Base-by-base conservation (phyloP, 2,797 vertebrate species). In the Tapera naevia region DNA sequence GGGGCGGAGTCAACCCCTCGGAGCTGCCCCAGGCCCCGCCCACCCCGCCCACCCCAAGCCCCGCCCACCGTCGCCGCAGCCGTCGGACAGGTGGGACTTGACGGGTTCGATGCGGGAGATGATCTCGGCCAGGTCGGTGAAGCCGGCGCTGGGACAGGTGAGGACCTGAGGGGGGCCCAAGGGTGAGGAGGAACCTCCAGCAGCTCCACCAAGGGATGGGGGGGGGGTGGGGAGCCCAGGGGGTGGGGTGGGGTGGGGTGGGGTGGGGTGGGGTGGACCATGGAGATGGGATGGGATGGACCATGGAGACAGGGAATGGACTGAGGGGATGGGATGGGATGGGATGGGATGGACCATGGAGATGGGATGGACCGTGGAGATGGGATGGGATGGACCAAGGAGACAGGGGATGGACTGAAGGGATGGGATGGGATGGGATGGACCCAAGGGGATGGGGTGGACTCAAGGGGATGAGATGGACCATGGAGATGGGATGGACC, bases 41-140 rank as follows among this genome's bases (percentile, higher is more conserved):
- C 12, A 18, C 3, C 9, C 3, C 9, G 19, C 58, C 15, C 10
- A 27, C 6, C 27, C 33, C 24, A 13, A 24, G 30, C 28, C n/a
- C 23, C 19, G 45, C 96, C 98, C 97, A 99, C 99, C 99, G 17
- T 99, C 99, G 4, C 98, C 98, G 4, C 97, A 97, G 56, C 96
- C 96, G 0, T 98, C 97, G 0, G 98, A 98, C 11, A 98, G 90
- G n/a, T 98, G 99, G 96, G 96, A 98, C 45, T 98, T 98, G n/a
- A 99, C 98, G 0, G 99, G 99, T 79, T 99, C 99, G 14, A 99
- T 99, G 82, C 99, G 98, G 53, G 99, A 99, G 43, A 99, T 99
- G 1, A 99, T 99, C 97, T 99, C 99, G 0, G 99, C 99, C 86
- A 99, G 97, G 97, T 99, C 99, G 0, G 99, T 99, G 98, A 99